A percentile compares a stretch with the other conserved stretches of the same genome.
Conservation (phyloP, 1,140 invertebrate genomes). For the Lasioglossum albipes region DNA sequence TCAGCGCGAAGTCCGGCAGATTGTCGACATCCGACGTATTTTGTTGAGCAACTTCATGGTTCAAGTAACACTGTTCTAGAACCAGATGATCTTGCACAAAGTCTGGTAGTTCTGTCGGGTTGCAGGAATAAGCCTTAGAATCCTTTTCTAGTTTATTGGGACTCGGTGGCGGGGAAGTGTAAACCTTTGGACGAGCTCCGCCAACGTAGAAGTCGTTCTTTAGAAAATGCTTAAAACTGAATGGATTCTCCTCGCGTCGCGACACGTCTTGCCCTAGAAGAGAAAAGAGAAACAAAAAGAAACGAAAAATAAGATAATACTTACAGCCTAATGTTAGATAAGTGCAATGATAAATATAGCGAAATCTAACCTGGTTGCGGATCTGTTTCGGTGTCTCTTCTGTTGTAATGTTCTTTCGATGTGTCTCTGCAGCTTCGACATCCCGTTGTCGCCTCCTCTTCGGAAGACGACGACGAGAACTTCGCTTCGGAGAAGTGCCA, state of each 20-base stretch:
- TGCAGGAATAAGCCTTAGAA: constrained; percentile 71
- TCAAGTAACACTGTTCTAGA: constrained; percentile 81
- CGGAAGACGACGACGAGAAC: constrained; percentile 43
- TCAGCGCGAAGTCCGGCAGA: constrained; percentile 79
- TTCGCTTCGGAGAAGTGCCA: neutral
- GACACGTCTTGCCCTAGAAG: constrained; percentile 71
- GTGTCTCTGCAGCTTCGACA: constrained; percentile 18
- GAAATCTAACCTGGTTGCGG: constrained; percentile 54
- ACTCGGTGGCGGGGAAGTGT: constrained; percentile 67
- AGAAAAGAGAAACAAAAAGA: neutral
- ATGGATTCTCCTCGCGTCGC: constrained; percentile 86
- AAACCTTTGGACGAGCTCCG: constrained; percentile 82
- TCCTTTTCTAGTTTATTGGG: constrained; percentile 59
- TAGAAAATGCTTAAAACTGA: constrained; percentile 91
- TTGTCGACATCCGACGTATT: constrained; percentile 75
- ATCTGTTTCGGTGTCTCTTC: constrained; percentile 24
- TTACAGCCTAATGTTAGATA: neutral
- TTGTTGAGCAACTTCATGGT: constrained; percentile 65
- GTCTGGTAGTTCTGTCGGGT: constrained; percentile 81
- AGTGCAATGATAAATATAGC: neutral
- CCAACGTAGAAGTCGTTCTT: constrained; percentile 81
- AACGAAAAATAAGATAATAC: too few relatives aligned
- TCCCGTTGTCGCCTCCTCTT: constrained; percentile 33
- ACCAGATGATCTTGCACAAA: constrained; percentile 84
- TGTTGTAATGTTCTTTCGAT: constrained; percentile 14